Evolutionary conservation across 2,888 invertebrate species (phyloP).

Genomic region (Altica lythri): DNA sequence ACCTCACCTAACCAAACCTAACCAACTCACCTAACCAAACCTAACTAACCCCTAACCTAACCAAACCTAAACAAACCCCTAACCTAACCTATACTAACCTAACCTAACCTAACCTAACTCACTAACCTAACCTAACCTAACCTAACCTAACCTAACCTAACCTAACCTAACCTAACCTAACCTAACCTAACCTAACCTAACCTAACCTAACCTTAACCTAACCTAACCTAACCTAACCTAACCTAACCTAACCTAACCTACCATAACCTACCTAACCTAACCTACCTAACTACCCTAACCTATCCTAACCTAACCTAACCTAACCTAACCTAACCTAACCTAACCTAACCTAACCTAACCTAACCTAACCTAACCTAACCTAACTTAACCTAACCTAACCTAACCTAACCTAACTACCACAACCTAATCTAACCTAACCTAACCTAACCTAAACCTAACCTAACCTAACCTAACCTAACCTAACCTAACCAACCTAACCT

Average conservation of each 20-base stretch:
- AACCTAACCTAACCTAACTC: slow-evolving; percentile 33
- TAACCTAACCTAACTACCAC: slow-evolving; percentile 35
- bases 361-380: slow-evolving; percentile 34
- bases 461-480: slow-evolving; percentile 34
- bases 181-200: slow-evolving; percentile 37
- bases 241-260: too few species aligned
- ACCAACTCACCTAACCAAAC: slow-evolving; percentile 28
- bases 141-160: slow-evolving; percentile 33
- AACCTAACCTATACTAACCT: slow-evolving; percentile 34
- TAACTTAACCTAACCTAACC: slow-evolving; percentile 30
- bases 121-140: slow-evolving; percentile 35
- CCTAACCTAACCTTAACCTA: slow-evolving; percentile 37
- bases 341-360: slow-evolving; percentile 34
- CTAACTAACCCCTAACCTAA: slow-evolving; percentile 21
- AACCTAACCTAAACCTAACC: slow-evolving; percentile 37
- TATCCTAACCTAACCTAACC: slow-evolving; percentile 28
- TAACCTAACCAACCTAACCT: slow-evolving; percentile 36
- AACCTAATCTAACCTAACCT: slow-evolving; percentile 38
- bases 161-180: slow-evolving; percentile 36
- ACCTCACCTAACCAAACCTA: slow-evolving; percentile 26
- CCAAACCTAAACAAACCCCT: slow-evolving; percentile 29
- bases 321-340: slow-evolving; percentile 31
- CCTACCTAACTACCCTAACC: too few species aligned
- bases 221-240: slow-evolving; percentile 34
- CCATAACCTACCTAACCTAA: slow-evolving; percentile 31